Evolutionary conservation across 2,888 invertebrate genomes (phyloP), one percentile per base, ranked within the genome.

Genomic region (Apamea crenata): DNA sequence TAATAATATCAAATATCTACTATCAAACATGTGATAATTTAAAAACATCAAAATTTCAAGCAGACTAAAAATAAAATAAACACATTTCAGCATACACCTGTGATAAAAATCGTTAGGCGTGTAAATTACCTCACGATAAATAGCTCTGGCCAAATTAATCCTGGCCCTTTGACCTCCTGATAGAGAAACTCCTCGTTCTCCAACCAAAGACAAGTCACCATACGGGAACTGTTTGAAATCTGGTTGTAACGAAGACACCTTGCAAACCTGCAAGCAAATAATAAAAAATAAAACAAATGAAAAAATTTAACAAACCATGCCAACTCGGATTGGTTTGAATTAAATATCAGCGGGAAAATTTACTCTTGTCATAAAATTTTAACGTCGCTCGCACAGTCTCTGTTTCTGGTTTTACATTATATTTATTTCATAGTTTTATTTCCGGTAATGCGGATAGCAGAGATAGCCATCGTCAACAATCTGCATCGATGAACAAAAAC

Each of bases 121-220:
- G 25, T 47, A 67, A 85, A 90, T 98, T 84, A 98, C 98, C 87
- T 98, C 97, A 90, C 97, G 97, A 91, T 98, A 99, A 69, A 98
- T 96, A 4, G 98, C 98, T 89, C 98, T 97, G 0, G 98, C 98
- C 65, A 99, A 96, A 93, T 98, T 98, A 44, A 99, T 97, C 84
- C 99, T 97, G 2, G 99, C 98, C 92, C 98, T 97, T 95, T 99
- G 99, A 16, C 99, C 99, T 16, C 99, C 99, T 65, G 98, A 98
- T 21, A 99, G 95, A 10, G 98, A 98, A 0, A 98, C 97, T 21
- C 99, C 99, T 70, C 98, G 97, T 91, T 99, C 99, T 2, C 99
- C 99, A 1, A 99, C 98, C 74, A 98, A 94, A 0, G 98, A 98
- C 88, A 97, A 95, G 92, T 99, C 99, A 14, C 98, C 98, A 88